Evolutionary conservation across 2,888 invertebrate genomes (phyloP).

Genomic region (Rotaria macrura): DNA sequence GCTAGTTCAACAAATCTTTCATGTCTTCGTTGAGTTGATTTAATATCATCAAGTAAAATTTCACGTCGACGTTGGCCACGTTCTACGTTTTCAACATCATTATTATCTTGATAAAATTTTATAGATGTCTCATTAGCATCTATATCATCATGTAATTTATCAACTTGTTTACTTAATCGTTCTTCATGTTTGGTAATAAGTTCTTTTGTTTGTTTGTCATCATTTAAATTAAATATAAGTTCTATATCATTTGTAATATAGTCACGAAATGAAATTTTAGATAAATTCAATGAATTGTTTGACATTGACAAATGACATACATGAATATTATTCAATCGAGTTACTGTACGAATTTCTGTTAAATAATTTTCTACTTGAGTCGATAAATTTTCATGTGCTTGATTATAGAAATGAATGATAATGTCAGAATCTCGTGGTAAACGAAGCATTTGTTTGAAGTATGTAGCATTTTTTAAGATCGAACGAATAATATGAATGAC

Average conservation of each 20-base stretch:
- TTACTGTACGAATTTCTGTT: not conserved
- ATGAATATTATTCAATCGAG: not conserved
- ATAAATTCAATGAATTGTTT: not conserved
- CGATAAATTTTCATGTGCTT: not conserved
- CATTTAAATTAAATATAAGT: not conserved
- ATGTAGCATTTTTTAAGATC: not conserved
- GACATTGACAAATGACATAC: not conserved
- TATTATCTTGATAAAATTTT: not conserved
- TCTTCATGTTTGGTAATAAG: not conserved
- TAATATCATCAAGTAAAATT: not conserved
- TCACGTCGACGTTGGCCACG: not conserved
- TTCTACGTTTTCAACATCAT: not conserved
- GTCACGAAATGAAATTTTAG: not conserved
- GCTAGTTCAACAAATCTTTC: not conserved
- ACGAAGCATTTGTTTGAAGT: not conserved
- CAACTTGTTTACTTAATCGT: constrained; percentile 1
- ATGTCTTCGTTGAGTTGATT: not conserved
- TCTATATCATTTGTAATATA: not conserved
- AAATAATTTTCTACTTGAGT: not conserved
- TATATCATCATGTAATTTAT: not conserved
- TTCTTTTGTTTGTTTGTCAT: not conserved
- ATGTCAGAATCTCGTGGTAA: not conserved
- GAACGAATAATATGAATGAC: not conserved
- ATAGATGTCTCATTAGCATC: not conserved
- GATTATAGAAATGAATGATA: not conserved